phyloP scores from a whole-genome alignment of 1,140 invertebrate species.

The Drosophila simulans region DNA sequence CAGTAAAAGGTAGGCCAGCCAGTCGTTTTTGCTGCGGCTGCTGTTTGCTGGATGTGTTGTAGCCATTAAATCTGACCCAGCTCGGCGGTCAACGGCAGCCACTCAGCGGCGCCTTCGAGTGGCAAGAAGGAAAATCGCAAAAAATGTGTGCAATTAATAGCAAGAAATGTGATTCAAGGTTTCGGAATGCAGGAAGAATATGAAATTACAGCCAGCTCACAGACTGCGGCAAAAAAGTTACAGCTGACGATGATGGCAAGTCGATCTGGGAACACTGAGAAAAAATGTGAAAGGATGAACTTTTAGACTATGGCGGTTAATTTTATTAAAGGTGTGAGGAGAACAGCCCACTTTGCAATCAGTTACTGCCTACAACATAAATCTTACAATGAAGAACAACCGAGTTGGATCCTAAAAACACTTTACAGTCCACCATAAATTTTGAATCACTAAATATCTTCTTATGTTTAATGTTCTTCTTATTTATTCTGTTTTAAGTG shows the following conservation, averaged over 20 bases:
- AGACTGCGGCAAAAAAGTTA: conserved; percentile 69
- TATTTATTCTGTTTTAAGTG: too few species aligned
- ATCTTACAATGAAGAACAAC: too few species aligned
- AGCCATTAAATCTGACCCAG: conserved; percentile 74
- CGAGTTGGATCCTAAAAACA: too few species aligned
- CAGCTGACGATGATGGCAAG: conserved; percentile 44
- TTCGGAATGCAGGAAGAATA: conserved; percentile 84
- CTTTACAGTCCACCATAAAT: too few species aligned
- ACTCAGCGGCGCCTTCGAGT: conserved; percentile 58
- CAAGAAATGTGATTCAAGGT: conserved; percentile 84
- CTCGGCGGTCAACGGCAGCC: conserved; percentile 71
- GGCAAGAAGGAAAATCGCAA: conserved; percentile 44
- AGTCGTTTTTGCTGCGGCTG: conserved; percentile 27
- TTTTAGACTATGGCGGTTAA: too few species aligned
- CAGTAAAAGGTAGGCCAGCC: conserved; percentile 51
- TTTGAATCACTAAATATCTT: too few species aligned
- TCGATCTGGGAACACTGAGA: conserved; percentile 18
- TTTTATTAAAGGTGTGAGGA: too few species aligned
- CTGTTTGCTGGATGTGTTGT: conserved; percentile 17
- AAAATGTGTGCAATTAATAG: conserved; percentile 77
- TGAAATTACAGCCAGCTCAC: conserved; percentile 68
- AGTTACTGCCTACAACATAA: too few species aligned
- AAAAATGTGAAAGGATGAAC: background rate
- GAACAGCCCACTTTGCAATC: too few species aligned
- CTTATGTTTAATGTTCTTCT: too few species aligned